Conservation (phyloP, 53 echinoderm and acorn worm genomes). For the Holothuria scabra region DNA sequence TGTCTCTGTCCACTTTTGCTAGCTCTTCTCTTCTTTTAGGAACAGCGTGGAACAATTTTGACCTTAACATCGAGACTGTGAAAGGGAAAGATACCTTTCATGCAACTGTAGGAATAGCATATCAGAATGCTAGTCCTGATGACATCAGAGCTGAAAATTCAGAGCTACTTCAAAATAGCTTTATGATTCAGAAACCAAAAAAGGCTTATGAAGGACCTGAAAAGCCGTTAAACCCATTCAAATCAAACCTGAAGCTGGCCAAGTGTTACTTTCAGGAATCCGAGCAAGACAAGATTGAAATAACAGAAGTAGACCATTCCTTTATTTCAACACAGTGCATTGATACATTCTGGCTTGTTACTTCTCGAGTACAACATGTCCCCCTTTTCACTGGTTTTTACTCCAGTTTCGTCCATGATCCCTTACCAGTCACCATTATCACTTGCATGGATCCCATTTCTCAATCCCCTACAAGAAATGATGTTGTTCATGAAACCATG, state of each 20-base stretch:
- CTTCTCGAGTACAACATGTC: conserved; percentile 14
- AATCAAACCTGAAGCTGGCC: conserved; percentile 6
- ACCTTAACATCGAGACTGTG: conserved; percentile 55
- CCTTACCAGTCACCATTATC: conserved; percentile 30
- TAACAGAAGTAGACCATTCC: not conserved
- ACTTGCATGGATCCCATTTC: conserved; percentile 60
- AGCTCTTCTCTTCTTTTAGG: not conserved
- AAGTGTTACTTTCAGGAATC: conserved; percentile 22
- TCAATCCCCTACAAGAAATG: conserved; percentile 61
- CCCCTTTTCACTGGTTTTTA: conserved; percentile 48
- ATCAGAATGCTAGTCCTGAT: conserved; percentile 1
- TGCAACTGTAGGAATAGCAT: conserved; percentile 46
- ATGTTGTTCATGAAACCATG: conserved; percentile 73
- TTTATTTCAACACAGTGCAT: conserved; percentile 3
- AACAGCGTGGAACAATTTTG: conserved; percentile 53
- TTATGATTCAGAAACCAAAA: conserved; percentile 21
- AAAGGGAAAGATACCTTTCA: conserved; percentile 32
- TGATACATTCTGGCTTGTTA: conserved; percentile 23
- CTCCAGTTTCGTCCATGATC: conserved; percentile 35
- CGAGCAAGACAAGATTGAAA: not conserved
- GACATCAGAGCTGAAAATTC: not conserved
- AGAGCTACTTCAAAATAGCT: not conserved
- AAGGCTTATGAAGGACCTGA: conserved; percentile 18
- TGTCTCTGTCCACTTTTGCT: too few species aligned
- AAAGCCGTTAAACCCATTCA: conserved; percentile 31